Evolutionary conservation across 2,888 invertebrate species (phyloP), one percentile per base, ranked within the genome.

Genomic region (Amiota communis): DNA sequence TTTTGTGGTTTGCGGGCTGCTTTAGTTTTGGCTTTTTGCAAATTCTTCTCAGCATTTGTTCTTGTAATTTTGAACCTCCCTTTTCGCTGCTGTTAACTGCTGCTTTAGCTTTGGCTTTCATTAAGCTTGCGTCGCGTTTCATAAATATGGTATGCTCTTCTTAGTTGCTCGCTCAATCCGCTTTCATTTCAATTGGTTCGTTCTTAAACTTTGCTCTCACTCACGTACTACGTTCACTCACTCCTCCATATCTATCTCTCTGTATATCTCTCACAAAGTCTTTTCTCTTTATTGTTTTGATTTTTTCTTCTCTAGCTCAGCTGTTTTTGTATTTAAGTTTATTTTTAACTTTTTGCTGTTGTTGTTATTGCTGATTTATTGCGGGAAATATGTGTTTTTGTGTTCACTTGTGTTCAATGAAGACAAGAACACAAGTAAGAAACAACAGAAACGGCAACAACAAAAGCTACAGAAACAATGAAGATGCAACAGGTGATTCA

Each of bases 401-500:
- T 65, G 71, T 71, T 72, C 75, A 74, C 75, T 36, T 73, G 68
- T 15, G 53, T 4, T 46, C 46, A 36, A 13, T 63, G 1, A 23
- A 23, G 23, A 65, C 17, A 65, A 17, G 36, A 36, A 36, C 36
- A 36, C 36, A 36, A 36, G 36, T 36, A 36, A 6, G 36, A 36
- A 36, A 36, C 6, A 36, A 36, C 36, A 6, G 36, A 2, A 36
- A 36, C 3, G 8, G 36, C 36, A 36, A 36, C 36, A 36, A 6
- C 36, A 61, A 65, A 70, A 75, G 75, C 68, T n/a, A 56, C 36
- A 36, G 36, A 36, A 36, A 36, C 36, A 48, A 59, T 53, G 49
- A 67, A 71, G 70, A 70, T 78, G 82, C 83, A 83, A 81, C 83
- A 82, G 76, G 80, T 83, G 83, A 83, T 81, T 83, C 83, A 83